phyloP scores from a whole-genome alignment of 1,140 invertebrate genomes.

The Neuroterus valhalla region DNA sequence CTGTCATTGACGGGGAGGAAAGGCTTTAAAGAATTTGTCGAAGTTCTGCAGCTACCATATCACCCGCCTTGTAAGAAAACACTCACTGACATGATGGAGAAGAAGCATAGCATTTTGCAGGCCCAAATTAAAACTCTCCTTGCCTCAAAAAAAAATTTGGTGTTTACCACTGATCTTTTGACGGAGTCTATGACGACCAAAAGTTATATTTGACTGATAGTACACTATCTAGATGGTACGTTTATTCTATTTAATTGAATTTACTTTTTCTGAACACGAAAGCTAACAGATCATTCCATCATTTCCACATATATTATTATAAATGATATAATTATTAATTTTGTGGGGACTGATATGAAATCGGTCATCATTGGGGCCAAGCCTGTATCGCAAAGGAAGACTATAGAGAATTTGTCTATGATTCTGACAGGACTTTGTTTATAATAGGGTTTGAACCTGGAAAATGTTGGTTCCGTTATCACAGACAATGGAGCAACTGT shows the following conservation, averaged over 20 bases:
- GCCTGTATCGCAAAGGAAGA: constrained; percentile 31
- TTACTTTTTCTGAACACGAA: background rate
- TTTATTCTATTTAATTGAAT: background rate
- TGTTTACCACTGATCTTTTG: constrained; percentile 27
- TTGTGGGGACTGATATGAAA: background rate
- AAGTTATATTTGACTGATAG: constrained; percentile 32
- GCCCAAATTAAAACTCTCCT: background rate
- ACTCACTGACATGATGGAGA: background rate
- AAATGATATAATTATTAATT: background rate
- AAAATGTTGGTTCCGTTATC: constrained; percentile 8
- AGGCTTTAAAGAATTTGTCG: constrained; percentile 37
- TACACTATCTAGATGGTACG: constrained; percentile 28
- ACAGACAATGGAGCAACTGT: constrained; percentile 35
- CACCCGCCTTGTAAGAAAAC: constrained; percentile 24
- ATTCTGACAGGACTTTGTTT: background rate
- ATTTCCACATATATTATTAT: background rate
- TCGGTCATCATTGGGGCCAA: constrained; percentile 8
- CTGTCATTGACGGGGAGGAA: constrained; percentile 25
- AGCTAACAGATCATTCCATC: background rate
- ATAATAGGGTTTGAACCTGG: constrained; percentile 7
- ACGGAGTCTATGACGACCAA: background rate
- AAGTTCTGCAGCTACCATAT: constrained; percentile 32
- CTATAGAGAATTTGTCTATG: constrained; percentile 4
- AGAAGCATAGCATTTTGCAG: background rate
- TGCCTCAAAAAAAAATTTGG: background rate